Evolutionary conservation across 2,797 vertebrate genomes (phyloP).

Genomic region (Alfaro cultratus): DNA sequence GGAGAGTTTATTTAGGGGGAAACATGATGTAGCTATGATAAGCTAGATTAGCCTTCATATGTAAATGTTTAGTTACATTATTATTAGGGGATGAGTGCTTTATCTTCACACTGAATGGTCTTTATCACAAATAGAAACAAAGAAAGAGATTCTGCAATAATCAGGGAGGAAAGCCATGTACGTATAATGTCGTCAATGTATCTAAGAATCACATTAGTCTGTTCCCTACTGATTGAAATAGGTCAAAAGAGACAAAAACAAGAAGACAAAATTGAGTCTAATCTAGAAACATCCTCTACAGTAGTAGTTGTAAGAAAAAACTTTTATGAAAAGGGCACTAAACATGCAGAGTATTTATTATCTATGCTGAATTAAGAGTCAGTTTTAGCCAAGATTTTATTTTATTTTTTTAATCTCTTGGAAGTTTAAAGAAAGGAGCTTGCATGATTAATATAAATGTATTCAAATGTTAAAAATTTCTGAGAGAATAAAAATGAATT

Average conservation of each 20-base stretch:
- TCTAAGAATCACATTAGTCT: background rate
- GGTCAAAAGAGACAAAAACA: background rate
- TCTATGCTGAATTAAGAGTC: background rate
- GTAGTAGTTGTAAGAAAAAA: background rate
- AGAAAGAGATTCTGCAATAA: background rate
- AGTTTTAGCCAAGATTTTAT: background rate
- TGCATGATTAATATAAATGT: background rate
- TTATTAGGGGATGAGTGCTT: background rate
- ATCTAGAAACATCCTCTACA: background rate
- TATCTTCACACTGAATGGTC: background rate
- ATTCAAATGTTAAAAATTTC: background rate
- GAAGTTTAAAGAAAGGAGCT: background rate
- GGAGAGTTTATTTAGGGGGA: constrained; percentile 7
- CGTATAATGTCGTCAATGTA: background rate
- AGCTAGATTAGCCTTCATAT: background rate
- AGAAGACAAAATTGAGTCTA: background rate
- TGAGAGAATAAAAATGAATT: background rate
- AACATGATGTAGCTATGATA: background rate
- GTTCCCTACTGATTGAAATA: background rate
- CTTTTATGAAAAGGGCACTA: background rate
- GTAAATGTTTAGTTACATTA: background rate
- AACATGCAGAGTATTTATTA: background rate
- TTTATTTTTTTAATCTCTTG: background rate
- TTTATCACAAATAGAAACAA: background rate
- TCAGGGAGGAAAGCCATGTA: background rate